These are phyloP conservation scores for Mimumesa dahlbomi DNA, from an alignment of 2,888 invertebrate species.

Conservation along the genomic window DNA sequence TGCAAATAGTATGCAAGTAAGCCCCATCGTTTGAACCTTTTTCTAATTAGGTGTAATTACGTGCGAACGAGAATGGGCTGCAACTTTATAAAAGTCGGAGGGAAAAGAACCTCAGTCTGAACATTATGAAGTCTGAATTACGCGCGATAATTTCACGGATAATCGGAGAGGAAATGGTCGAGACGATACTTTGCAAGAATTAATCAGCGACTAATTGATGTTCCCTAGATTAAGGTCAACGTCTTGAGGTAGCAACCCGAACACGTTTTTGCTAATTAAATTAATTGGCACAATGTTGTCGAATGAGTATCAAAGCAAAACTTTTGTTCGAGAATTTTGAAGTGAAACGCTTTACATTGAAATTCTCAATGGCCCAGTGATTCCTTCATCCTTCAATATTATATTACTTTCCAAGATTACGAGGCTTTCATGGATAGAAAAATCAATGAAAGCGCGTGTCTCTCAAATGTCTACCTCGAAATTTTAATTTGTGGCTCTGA, in stretches of 20 bases:
- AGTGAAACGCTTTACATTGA: neutral
- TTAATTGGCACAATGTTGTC: slow-evolving; percentile 37
- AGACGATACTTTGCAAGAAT: slow-evolving; percentile 59
- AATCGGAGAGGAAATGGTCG: slow-evolving; percentile 64
- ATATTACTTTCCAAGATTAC: too few relatives aligned
- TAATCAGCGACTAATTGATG: slow-evolving; percentile 64
- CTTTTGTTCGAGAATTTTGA: slow-evolving; percentile 7
- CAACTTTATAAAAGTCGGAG: slow-evolving; percentile 57
- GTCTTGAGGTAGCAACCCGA: slow-evolving; percentile 37
- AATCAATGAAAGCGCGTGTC: too few relatives aligned
- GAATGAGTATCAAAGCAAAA: slow-evolving; percentile 7
- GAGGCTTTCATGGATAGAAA: too few relatives aligned
- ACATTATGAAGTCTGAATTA: slow-evolving; percentile 66
- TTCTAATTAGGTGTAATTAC: slow-evolving; percentile 61
- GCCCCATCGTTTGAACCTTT: slow-evolving; percentile 36
- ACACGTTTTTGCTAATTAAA: slow-evolving; percentile 49
- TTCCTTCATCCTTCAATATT: neutral
- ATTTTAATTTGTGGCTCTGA: too few relatives aligned
- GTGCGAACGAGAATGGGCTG: slow-evolving; percentile 47
- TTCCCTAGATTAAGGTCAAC: slow-evolving; percentile 58
- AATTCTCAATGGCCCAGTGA: neutral
- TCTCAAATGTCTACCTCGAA: too few relatives aligned
- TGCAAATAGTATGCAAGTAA: slow-evolving; percentile 16
- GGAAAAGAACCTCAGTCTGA: slow-evolving; percentile 54
- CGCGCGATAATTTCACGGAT: slow-evolving; percentile 72